Percentiles rank a stretch among this genome's conserved stretches.
These are phyloP conservation scores for Drosophila infuscata DNA, from an alignment of 2,888 invertebrate genomes.

Conservation along the genomic window DNA sequence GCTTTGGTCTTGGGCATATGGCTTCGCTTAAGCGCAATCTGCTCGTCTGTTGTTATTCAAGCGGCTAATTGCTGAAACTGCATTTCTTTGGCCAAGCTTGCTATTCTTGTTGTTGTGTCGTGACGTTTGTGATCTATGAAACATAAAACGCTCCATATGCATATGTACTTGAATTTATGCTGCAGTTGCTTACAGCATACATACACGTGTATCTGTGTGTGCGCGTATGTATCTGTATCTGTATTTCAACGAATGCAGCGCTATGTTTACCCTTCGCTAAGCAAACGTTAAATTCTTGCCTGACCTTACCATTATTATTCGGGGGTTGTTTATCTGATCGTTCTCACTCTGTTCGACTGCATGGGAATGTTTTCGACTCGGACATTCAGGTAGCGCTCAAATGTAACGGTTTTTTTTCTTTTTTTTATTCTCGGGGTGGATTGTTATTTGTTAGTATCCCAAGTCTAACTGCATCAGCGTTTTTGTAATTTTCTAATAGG, in stretches of 20 bases:
- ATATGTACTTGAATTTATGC: slow-evolving; percentile 67
- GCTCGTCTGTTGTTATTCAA: slow-evolving; percentile 44
- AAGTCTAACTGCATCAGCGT: slow-evolving; percentile 12
- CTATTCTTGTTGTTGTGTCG: slow-evolving; percentile 40
- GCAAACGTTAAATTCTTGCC: slow-evolving; percentile 57
- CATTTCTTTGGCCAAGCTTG: slow-evolving; percentile 50
- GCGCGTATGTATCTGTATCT: slow-evolving; percentile 7
- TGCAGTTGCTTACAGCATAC: slow-evolving; percentile 43
- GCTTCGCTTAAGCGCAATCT: slow-evolving; percentile 3
- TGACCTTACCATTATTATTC: slow-evolving; percentile 53
- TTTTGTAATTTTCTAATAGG: slow-evolving; percentile 21
- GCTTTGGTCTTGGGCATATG: slow-evolving; percentile 19
- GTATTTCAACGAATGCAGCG: slow-evolving; percentile 30
- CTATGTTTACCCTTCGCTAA: slow-evolving; percentile 71
- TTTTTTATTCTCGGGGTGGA: slow-evolving; percentile 10
- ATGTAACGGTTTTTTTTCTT: slow-evolving; percentile 57
- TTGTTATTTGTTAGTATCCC: slow-evolving; percentile 7
- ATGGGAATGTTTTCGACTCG: slow-evolving; percentile 42
- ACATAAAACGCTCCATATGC: slow-evolving; percentile 45
- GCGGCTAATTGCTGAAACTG: slow-evolving; percentile 64
- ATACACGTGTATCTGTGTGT: slow-evolving; percentile 18
- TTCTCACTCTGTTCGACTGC: slow-evolving; percentile 30
- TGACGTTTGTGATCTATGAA: slow-evolving; percentile 69
- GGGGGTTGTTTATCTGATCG: slow-evolving; percentile 42
- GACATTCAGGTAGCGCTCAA: slow-evolving; percentile 51